phyloP scores from a whole-genome alignment of 1,140 invertebrate genomes.

The Ceratosolen fusciceps region DNA sequence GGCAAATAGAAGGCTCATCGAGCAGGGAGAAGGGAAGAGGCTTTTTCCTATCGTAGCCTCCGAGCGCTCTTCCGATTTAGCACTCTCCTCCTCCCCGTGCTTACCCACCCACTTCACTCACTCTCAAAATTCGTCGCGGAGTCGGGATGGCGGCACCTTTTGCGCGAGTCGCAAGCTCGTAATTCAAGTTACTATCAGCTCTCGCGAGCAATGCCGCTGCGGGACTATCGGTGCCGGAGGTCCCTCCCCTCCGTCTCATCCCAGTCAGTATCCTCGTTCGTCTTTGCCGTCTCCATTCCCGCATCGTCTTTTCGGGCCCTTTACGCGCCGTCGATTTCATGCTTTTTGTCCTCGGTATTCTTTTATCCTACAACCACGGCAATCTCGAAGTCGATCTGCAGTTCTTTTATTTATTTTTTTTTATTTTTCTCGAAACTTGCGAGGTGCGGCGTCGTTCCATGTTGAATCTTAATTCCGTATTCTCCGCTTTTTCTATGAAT shows the following conservation, averaged over 20 bases:
- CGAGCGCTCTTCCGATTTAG: conserved; percentile 3
- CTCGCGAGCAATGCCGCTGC: not conserved
- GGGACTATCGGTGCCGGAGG: not conserved
- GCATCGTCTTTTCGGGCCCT: not conserved
- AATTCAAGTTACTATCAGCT: conserved; percentile 44
- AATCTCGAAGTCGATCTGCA: conserved; percentile 44
- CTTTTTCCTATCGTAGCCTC: not conserved
- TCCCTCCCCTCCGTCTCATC: not conserved
- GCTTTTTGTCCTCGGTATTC: conserved; percentile 30
- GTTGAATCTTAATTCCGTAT: conserved; percentile 47
- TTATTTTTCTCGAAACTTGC: conserved; percentile 30
- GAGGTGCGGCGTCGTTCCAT: not conserved
- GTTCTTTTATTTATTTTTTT: conserved; percentile 37
- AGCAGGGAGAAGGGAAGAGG: not conserved
- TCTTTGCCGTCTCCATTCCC: not conserved
- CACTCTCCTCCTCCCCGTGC: not conserved
- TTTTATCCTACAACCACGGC: not conserved
- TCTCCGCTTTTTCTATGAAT: conserved; percentile 34
- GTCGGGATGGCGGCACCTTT: conserved; percentile 4
- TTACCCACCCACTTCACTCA: not conserved
- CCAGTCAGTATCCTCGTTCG: not conserved
- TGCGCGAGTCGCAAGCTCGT: conserved; percentile 31
- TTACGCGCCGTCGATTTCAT: conserved; percentile 36
- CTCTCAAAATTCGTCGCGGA: conserved; percentile 17
- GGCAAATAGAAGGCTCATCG: not conserved